Conservation (phyloP, 2,113 vertebrate genomes). For the Poeciliopsis turrubarensis region DNA sequence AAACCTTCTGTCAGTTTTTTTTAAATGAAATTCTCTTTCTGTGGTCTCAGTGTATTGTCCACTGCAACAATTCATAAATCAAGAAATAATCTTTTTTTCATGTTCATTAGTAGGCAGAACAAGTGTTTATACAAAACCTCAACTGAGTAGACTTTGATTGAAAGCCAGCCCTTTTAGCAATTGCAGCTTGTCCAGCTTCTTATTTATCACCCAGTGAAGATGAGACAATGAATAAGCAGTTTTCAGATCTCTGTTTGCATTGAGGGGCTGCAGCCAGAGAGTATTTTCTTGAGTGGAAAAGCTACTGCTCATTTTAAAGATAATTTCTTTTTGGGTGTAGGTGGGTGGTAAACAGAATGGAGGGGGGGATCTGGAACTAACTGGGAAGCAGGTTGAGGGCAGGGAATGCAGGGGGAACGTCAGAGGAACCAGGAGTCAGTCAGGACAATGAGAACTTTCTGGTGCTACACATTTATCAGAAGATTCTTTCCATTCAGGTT, state of each 20-base stretch:
- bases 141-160: constrained; percentile 95
- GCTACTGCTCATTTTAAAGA: constrained; percentile 40
- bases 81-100: constrained; percentile 92
- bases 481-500: constrained; percentile 34
- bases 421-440: constrained; percentile 57
- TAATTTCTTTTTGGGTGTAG: constrained; percentile 21
- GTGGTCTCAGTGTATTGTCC: constrained; percentile 82
- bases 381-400: constrained; percentile 26
- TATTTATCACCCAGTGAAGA: constrained; percentile 95
- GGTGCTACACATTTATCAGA: constrained; percentile 20
- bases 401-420: constrained; percentile 34
- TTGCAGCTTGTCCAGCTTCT: constrained; percentile 90
- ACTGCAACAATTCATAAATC: constrained; percentile 92
- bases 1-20: too few relatives aligned
- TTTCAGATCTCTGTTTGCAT: constrained; percentile 88
- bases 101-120: constrained; percentile 96
- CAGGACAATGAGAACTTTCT: constrained; percentile 58
- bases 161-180: constrained; percentile 90
- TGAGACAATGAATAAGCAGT: constrained; percentile 87
- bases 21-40: constrained; percentile 67
- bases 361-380: constrained; percentile 43
- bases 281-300: constrained; percentile 55
- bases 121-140: constrained; percentile 92
- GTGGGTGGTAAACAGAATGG: constrained; percentile 43
- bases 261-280: constrained; percentile 80